Evolutionary conservation across 2,888 invertebrate species (phyloP), one percentile per base, ranked within the genome.

Genomic region (Habrosyne pyritoides): DNA sequence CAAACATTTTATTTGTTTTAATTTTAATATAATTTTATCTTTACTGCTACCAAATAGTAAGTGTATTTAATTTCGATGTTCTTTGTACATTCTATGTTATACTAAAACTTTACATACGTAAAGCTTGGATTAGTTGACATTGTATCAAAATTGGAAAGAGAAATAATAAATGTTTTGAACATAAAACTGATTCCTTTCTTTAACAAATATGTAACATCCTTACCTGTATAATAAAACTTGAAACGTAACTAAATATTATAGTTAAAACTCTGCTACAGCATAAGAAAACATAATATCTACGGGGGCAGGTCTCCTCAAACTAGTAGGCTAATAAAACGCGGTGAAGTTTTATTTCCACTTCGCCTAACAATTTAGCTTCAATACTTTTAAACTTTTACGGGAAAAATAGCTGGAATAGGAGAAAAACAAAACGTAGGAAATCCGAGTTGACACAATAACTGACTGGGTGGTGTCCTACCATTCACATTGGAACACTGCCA

Each of bases 151-250:
- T 76, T 71, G 60, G 73, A 82, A 79, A 72, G 74, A 71, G 64
- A 71, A 77, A 79, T 83, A 83, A 83, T 89, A 91, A 89, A 91
- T 89, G 90, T 91, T 90, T 87, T 81, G 67, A 87, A 87, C 79
- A 86, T 79, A 61, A 53, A 21, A 28, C n/a, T 18, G 7, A 8
- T 18, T 42, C 18, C 8, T 8, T 18, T 42, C 2, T 42, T 10
- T 1, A 33, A 33, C 12, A 2, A 33, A 33, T 33, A n/a, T 4
- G 33, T 33, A 33, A 24, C 7, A 24, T 24, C 7, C n/a, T n/a
- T n/a, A n/a, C n/a, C n/a, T n/a, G n/a, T n/a, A n/a, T n/a, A n/a
- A n/a, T n/a, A n/a, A n/a, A n/a, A n/a, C 8, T 7, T 7, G 10
- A 28, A 6, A 28, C 4, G 28, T 28, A 1, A 28, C 2, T 28